Base-by-base conservation (phyloP, 2,888 invertebrate genomes). In the Eulithis testata region DNA sequence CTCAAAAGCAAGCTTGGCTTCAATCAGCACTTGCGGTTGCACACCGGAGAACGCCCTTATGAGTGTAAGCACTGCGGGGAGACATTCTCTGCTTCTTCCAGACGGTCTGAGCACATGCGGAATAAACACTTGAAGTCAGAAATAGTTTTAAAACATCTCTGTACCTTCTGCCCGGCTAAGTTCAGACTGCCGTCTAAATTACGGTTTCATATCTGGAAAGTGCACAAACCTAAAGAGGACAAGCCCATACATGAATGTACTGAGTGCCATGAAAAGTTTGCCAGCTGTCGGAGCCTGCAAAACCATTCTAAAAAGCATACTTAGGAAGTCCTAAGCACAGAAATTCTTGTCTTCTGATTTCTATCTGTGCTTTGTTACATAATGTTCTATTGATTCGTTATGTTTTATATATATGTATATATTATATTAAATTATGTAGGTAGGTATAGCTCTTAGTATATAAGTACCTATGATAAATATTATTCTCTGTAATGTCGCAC, bases 1-100 rank as follows among this genome's bases (percentile, higher is more conserved):
- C 74, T 92, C 0, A 88, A 86, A 70, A 83, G 85, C 0, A 88
- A 83, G 44, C 69, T 91, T 0, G 91, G 91, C 0, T 88, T 86
- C 40, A 75, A 73, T 0, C 91, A 91, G 60, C 91, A 92, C 55
- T 53, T 88, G n/a, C 78, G 91, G 0, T 69, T 91, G 0, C 91
- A 92, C 51, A 89, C 90, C 0, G 91, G 91, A 0, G 91, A 92
- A 60, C 79, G 80, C 3, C 91, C 91, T 0, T 92, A 91, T 43
- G 27, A 72, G 0, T 92, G 91, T 56, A 76, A 82, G 27, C 74
- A 81, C 40, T 92, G 91, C 54, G 83, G 84, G 0, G 87, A 89
- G 61, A 75, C 84, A 0, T 92, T 92, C 70, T 85, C 87, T 0
- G 88, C 89, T 0, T 89, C 91, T 0, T 91, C 91, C 0, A 76